Evolutionary conservation across 2,797 vertebrate species (phyloP).

Genomic region (Carduelis carduelis): DNA sequence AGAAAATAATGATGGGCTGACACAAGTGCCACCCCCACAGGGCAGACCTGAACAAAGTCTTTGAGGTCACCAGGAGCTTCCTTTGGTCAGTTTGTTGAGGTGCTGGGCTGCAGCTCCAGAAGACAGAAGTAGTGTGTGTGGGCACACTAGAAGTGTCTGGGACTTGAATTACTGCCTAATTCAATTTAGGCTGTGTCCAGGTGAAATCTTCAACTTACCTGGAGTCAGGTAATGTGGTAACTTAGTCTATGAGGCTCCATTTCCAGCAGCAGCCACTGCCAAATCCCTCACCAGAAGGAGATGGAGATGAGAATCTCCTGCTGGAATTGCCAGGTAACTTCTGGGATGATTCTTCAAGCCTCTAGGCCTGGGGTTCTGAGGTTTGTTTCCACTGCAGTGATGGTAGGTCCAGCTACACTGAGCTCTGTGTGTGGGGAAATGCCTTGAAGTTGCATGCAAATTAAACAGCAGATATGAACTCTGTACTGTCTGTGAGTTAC

Average conservation of each 20-base stretch:
- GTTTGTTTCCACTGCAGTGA: rapidly evolving
- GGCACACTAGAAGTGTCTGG: neutral
- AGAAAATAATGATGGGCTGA: neutral
- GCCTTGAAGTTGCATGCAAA: neutral
- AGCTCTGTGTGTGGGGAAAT: rapidly evolving
- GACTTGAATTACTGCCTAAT: neutral
- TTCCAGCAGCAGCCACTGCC: neutral
- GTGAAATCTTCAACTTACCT: neutral
- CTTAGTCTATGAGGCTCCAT: neutral
- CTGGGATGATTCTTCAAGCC: neutral
- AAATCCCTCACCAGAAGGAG: neutral
- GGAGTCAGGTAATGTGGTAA: neutral
- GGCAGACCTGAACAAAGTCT: neutral
- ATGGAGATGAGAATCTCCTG: neutral
- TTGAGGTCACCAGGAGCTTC: neutral
- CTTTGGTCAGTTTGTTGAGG: rapidly evolving
- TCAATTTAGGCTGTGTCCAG: neutral
- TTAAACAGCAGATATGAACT: neutral
- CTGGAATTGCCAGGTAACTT: neutral
- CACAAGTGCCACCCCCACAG: rapidly evolving
- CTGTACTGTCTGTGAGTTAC: neutral
- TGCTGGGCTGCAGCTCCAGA: neutral
- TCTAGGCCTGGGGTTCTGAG: neutral
- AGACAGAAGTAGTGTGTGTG: rapidly evolving
- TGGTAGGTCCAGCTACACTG: neutral